Evolutionary conservation across 2,888 invertebrate species (phyloP), one percentile per base, ranked within the genome.

Genomic region (Orthonychiurus folsomi): DNA sequence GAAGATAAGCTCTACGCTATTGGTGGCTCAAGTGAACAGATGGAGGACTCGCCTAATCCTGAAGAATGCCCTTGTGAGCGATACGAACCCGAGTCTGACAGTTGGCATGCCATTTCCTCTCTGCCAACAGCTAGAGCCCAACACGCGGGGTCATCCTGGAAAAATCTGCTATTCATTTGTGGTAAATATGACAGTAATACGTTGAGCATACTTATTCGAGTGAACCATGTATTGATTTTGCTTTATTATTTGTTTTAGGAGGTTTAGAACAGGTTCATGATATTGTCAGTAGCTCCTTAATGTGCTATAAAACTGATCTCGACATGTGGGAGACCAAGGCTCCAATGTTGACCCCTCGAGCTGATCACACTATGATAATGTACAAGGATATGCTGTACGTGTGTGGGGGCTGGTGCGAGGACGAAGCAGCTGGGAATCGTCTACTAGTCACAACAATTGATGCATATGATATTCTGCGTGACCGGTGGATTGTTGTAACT

Each of bases 331-430:
- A 79, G 63, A 74, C 77, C 27, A 78, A 81, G 66, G 76, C 81
- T 1, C 76, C 81, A 3, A 80, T 86, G 80, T 76, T 82, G 24
- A 81, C 80, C 1, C 82, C 85, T 0, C 76, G 85, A 70, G 84
- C 85, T 0, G 85, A 86, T 75, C 86, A 86, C 74, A 82, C 82
- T 1, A 82, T 85, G 79, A 76, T 85, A 21, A 77, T 80, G 3
- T 79, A 83, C 47, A 73, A 73, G 23, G 80, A 82, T 66, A 80
- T 79, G 63, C 76, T 86, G 54, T 85, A 83, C 72, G 82, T 83
- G 1, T 84, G 84, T 72, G 85, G 85, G 2, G 85, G 73, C 63
- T 60, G 73, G 73, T 68, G 68, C 56, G 84, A 83, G 70, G 81
- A 81, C 61, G 74, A 75, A 18, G 76, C 79, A 50, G 79, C 79